Evolutionary conservation across 2,888 invertebrate species (phyloP), one percentile per base, ranked within the genome.

Genomic region (Galerucella nymphaeae): DNA sequence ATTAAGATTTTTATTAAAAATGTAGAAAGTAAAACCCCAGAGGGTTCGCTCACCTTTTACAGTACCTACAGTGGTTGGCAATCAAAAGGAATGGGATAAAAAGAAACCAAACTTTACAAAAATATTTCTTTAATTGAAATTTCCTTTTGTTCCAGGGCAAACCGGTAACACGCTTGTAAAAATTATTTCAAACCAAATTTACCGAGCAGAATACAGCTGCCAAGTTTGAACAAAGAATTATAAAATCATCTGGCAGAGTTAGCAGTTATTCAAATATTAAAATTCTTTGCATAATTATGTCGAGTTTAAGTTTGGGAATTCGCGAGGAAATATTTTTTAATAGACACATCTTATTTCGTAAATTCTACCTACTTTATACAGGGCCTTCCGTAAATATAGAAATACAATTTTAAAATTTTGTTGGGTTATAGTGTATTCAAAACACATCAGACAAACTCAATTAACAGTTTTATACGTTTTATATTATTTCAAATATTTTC

Each of bases 191-290:
- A 45, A 45, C 45, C 45, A 45, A 45, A 45, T 45, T 45, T 11
- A 14, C 14, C 14, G 14, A 45, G 45, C 42, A 45, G 42, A 45
- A 45, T 45, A 45, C 42, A 45, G 42, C 45, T 45, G 14, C 45
- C 45, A 45, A 45, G 45, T 45, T 45, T 45, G 30, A 45, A 45
- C 45, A 45, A 45, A 45, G 45, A 45, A 45, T 45, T 45, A 45
- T 45, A 45, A 45, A 45, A 45, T 45, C 45, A 45, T 45, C 45
- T 45, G 14, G 45, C 45, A 14, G 45, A 45, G 45, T 45, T 45
- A 45, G 45, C 45, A 45, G 45, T 45, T 45, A 45, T 45, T 45
- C 45, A 45, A 45, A 45, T 45, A 45, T 45, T 45, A 45, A 45
- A 45, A 45, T 45, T 45, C 45, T 45, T 45, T 45, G 45, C 45